Base-by-base conservation (phyloP, 1,140 invertebrate genomes). In the Drosophila bifasciata region DNA sequence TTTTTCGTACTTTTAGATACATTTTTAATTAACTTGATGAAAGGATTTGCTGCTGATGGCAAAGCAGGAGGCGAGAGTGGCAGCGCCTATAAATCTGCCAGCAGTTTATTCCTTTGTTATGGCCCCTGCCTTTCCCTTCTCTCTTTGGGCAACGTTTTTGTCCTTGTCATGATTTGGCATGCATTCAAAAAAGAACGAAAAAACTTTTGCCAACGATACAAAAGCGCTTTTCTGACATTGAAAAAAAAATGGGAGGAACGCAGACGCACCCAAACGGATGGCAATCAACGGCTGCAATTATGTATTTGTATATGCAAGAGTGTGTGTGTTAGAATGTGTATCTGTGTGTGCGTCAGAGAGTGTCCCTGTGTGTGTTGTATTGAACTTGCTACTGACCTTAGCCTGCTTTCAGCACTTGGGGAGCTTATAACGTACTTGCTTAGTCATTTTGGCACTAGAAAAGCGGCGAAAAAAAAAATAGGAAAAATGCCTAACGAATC, bases 381-480 rank as follows among this genome's bases (percentile, higher is more conserved):
- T 85, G 80, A 85, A 85, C 80, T 86, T 85, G 84, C 48, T 21
- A 56, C 60, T 81, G 80, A 85, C 80, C 80, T 85, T 85, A 85
- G 80, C 80, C 80, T 86, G 63, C 68, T 80, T 85, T 85, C 48
- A 49, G 16, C 36, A 63, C 19, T 59, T 48, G 13, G 32, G 11
- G n/a, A n/a, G 32, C 32, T 13, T 36, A 36, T 13, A 36, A 11
- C 32, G 32, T 36, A 44, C 40, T 51, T 81, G 60, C 62, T 79
- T 76, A 68, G 76, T 73, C 76, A 76, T 68, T 85, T 86, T 64
- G 62, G 49, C 59, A 60, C 60, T 80, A 39, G 16, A 36, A 70
- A 41, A 40, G 15, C 11, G 15, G 25, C 23, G 16, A 32, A n/a
- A 32, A 13, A 23, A 21, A 46, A 46, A 15, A 46, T 13, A 46